Percentiles rank a stretch among this genome's conserved stretches.
Conservation (phyloP, 1,140 invertebrate species). For the Platorchestia sp. region DNA sequence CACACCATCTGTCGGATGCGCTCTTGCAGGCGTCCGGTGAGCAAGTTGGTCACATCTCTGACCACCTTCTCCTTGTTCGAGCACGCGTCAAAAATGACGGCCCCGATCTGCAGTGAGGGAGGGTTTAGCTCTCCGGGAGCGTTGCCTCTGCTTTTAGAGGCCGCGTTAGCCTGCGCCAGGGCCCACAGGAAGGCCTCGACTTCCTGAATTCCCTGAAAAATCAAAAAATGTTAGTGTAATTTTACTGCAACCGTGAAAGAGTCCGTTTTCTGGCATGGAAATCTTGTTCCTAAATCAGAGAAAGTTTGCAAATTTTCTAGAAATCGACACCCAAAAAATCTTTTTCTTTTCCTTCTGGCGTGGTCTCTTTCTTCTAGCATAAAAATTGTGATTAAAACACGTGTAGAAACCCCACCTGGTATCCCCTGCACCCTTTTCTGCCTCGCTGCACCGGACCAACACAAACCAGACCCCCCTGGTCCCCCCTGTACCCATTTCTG, state of each 20-base stretch:
- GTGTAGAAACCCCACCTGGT: too few species aligned
- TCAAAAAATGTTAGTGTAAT: not conserved
- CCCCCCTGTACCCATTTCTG: not conserved
- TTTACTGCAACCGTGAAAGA: not conserved
- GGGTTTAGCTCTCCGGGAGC: not conserved
- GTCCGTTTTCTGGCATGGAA: too few species aligned
- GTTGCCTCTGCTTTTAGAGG: not conserved
- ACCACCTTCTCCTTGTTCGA: slow-evolving; percentile 62
- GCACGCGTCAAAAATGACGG: slow-evolving; percentile 66
- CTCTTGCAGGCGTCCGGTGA: slow-evolving; percentile 62
- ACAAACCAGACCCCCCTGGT: not conserved
- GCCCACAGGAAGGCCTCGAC: slow-evolving; percentile 69
- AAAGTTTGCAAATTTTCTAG: too few species aligned
- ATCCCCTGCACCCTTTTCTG: not conserved
- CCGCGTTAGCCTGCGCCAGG: slow-evolving; percentile 59
- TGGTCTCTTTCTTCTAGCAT: too few species aligned
- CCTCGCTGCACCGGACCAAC: not conserved
- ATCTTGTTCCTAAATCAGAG: too few species aligned
- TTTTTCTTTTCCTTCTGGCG: too few species aligned
- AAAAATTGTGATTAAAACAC: too few species aligned
- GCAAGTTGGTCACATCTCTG: slow-evolving; percentile 66
- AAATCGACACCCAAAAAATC: too few species aligned
- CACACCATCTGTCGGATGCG: slow-evolving; percentile 57
- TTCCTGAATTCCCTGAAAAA: slow-evolving; percentile 67
- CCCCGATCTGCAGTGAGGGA: slow-evolving; percentile 55